A percentile compares a stretch with the other conserved stretches of the same genome.
Conservation (phyloP, 2,797 vertebrate species). For the Enteromius paludinosus region DNA sequence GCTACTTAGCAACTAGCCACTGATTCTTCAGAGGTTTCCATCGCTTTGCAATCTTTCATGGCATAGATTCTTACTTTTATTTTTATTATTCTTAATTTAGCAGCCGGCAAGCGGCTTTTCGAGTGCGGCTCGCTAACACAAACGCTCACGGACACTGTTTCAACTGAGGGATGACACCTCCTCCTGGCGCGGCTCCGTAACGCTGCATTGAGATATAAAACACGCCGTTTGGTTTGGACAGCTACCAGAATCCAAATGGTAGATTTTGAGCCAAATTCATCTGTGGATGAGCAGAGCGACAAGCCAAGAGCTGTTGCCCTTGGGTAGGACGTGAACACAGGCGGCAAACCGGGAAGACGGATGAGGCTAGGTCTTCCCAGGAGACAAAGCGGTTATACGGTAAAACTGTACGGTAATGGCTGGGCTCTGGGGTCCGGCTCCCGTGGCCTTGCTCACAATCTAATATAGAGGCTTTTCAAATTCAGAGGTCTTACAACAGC, state of each 20-base stretch:
- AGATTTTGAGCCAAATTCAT: constrained; percentile 46
- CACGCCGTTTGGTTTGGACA: constrained; percentile 23
- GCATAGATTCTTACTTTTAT: neutral
- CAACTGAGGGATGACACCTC: constrained; percentile 37
- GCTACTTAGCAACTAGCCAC: neutral
- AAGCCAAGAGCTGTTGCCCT: constrained; percentile 40
- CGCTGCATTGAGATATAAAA: constrained; percentile 27
- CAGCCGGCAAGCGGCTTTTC: neutral
- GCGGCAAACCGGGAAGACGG: constrained; percentile 38
- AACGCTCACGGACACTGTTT: constrained; percentile 1
- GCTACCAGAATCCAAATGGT: constrained; percentile 34
- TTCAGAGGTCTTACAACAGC: no score
- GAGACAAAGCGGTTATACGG: constrained; percentile 59
- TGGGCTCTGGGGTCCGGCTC: constrained; percentile 64
- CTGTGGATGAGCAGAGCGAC: constrained; percentile 20
- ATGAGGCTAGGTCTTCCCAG: constrained; percentile 39
- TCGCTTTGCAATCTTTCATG: neutral
- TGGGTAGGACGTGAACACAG: constrained; percentile 29
- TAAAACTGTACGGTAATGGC: constrained; percentile 63
- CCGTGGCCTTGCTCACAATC: constrained; percentile 69
- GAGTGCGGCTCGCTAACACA: neutral
- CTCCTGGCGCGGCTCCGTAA: constrained; percentile 13
- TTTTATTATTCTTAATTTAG: neutral
- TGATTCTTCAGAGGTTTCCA: neutral
- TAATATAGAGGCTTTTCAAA: constrained; percentile 38